Evolutionary conservation across 2,113 vertebrate genomes (phyloP).

Genomic region (Campylomormyrus tamandua): DNA sequence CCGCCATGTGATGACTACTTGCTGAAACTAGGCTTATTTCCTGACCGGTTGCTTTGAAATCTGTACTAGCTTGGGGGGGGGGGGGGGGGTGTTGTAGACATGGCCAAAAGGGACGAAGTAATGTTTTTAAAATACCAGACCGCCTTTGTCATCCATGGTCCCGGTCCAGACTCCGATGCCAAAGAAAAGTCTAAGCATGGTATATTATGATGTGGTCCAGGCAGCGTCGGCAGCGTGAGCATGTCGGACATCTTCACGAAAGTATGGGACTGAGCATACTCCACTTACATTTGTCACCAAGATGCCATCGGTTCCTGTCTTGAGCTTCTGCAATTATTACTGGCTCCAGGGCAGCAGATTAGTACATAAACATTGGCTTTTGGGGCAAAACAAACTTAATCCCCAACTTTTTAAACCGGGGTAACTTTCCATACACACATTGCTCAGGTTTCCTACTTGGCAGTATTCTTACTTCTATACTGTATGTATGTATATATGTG

Average conservation of each 20-base stretch:
- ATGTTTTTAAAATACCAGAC: conserved; percentile 12
- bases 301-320: neutral
- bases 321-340: neutral
- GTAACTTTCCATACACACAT: neutral
- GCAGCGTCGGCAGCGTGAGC: conserved; percentile 36
- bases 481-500: neutral
- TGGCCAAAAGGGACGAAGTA: neutral
- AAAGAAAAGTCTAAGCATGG: conserved; percentile 8
- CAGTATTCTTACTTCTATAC: neutral
- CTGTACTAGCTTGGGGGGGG: neutral
- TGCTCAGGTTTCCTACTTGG: neutral
- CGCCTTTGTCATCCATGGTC: neutral
- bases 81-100: neutral
- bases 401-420: neutral
- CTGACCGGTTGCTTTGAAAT: neutral
- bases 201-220: neutral
- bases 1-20: neutral
- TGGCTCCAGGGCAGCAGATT: neutral
- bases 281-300: neutral
- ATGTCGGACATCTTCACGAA: conserved; percentile 37
- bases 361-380: neutral
- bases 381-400: neutral
- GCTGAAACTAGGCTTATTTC: neutral
- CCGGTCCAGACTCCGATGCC: conserved; percentile 1
- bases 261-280: conserved; percentile 23